Evolutionary conservation across 2,797 vertebrate species (phyloP), one percentile per base, ranked within the genome.

Genomic region (Acipenser ruthenus): DNA sequence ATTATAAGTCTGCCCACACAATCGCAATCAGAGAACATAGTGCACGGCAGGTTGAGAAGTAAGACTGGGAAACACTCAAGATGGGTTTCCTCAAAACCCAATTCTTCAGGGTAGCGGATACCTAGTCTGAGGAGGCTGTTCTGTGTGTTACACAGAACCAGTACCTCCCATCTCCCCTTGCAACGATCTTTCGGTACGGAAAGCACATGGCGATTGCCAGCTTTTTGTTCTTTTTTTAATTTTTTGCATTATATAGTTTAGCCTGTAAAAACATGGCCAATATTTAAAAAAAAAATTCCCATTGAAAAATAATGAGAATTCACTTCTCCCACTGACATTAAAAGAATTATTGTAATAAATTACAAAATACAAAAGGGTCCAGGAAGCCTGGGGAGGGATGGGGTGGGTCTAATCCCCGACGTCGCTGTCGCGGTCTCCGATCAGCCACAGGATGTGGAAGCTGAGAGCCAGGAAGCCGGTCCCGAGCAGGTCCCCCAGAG

Each of bases 301-400:
- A 97, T 95, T 95, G 90, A 95, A 95, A 79, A 97, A 96, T 94
- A 95, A 96, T 95, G 95, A 95, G 92, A 92, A 93, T 80, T 72
- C 67, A 71, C 84, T 72, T 74, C 71, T 75, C 73, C 76, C 74
- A 60, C 62, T 67, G 64, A 73, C 55, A 70, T 68, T 65, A 62
- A 55, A 67, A 67, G 76, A 75, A 75, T 76, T 75, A 65, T 72
- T 77, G 66, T 71, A 70, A 79, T 75, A 78, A 71, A 76, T 74
- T 55, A 55, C 9, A 55, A 55, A 55, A 55, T 10, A n/a, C 52
- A 55, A 37, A 37, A 72, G 71, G 77, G 75, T 11, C 56, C 69
- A 68, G 65, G 50, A 65, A 69, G 63, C 50, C 50, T 11, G 70
- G 52, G 64, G 18, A 23, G 64, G 67, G 71, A 69, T 68, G 69